phyloP scores from a whole-genome alignment of 2,888 invertebrate species.

The Oscheius onirici region DNA sequence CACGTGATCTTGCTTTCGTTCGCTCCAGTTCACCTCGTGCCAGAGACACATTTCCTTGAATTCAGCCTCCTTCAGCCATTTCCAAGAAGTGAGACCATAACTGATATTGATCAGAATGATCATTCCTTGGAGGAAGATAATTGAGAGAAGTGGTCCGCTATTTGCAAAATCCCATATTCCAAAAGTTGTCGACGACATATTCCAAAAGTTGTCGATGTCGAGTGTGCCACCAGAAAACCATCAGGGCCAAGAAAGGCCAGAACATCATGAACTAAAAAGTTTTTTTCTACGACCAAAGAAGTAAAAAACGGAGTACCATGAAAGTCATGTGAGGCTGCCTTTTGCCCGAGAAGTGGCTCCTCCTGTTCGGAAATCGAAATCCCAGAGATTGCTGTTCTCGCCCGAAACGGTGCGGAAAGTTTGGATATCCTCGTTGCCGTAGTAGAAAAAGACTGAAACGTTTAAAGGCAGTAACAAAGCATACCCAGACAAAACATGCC shows the following conservation, averaged over 20 bases:
- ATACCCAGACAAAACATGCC: not conserved
- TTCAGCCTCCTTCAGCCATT: not conserved
- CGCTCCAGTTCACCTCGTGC: not conserved
- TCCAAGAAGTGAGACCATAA: not conserved
- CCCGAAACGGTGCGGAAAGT: not conserved
- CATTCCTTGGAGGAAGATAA: not conserved
- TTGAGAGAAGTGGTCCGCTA: not conserved
- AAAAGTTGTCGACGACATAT: not conserved
- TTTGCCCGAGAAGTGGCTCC: not conserved
- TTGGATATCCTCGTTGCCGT: not conserved
- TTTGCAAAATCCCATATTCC: not conserved
- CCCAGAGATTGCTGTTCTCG: not conserved
- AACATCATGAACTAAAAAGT: not conserved
- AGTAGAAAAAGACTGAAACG: not conserved
- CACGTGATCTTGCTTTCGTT: not conserved
- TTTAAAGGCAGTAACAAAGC: not conserved
- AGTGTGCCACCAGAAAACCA: not conserved
- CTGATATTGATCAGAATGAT: not conserved
- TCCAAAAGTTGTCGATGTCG: not conserved
- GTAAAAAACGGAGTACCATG: not conserved
- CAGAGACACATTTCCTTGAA: not conserved
- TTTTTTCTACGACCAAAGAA: not conserved
- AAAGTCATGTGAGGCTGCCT: conserved; percentile 2
- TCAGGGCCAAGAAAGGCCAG: not conserved
- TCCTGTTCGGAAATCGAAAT: not conserved